Percentiles rank a stretch among this genome's conserved stretches.
Evolutionary conservation across 2,797 vertebrate genomes (phyloP).

Genomic region (Lepus oiostolus): DNA sequence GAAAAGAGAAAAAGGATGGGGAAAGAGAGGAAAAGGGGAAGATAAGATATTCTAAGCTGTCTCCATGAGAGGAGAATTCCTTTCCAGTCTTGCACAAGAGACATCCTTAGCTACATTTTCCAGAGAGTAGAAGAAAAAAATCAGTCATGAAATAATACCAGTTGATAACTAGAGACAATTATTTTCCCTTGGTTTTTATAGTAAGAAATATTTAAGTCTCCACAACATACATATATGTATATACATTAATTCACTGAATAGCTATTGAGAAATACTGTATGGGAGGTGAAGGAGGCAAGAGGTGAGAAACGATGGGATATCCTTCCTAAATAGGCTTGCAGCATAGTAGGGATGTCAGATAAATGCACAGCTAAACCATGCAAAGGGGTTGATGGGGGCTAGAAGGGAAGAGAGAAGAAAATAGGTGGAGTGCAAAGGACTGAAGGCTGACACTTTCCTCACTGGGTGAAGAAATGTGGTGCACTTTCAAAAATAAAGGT

Average conservation of each 20-base stretch:
- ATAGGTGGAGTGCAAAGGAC: neutral
- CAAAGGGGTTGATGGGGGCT: too few relatives aligned
- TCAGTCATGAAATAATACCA: conserved; percentile 50
- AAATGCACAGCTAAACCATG: neutral
- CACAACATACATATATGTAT: neutral
- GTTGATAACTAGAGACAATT: neutral
- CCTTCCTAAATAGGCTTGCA: neutral
- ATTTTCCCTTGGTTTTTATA: conserved; percentile 22
- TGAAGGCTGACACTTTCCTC: conserved; percentile 16
- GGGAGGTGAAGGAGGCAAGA: conserved; percentile 8
- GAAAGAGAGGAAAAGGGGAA: neutral
- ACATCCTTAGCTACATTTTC: neutral
- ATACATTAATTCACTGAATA: neutral
- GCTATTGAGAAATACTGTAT: neutral
- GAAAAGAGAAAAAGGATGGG: neutral
- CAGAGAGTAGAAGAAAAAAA: conserved; percentile 41
- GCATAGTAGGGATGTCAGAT: neutral
- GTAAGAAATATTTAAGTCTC: neutral
- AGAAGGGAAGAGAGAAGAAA: neutral
- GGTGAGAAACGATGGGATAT: neutral
- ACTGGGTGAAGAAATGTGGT: neutral
- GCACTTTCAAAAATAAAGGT: conserved; percentile 3
- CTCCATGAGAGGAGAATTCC: neutral
- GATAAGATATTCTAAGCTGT: conserved; percentile 9
- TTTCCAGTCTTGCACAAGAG: neutral